Evolutionary conservation across 1,140 invertebrate genomes (phyloP), one percentile per base, ranked within the genome.

Genomic region (Trichonephila clavata): DNA sequence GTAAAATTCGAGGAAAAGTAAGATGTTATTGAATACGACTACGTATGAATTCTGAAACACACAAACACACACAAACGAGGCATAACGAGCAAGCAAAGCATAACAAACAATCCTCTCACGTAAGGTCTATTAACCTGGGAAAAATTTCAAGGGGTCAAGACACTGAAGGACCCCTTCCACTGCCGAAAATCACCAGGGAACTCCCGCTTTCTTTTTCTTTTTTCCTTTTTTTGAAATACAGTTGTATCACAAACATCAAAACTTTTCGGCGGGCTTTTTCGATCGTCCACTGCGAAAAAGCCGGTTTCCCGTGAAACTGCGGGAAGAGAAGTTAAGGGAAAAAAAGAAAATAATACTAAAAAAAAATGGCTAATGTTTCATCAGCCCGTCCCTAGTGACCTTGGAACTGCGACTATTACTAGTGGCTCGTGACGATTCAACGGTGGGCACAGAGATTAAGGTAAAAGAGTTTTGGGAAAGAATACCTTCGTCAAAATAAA

Each of bases 371-470:
- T 57, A 84, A 50, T 50, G 81, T 84, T 50, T 84, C 81, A 57
- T 84, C 59, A 32, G 84, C n/a, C 43, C 71, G 50, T 90, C 89
- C 71, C 89, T 57, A 7, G 32, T 90, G 89, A 90, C 89, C 89
- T 90, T 90, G 68, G 39, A 68, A 63, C 43, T 24, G 57, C 43
- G 59, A 81, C 71, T 68, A 90, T 90, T 81, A 90, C 71, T 90
- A 90, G 68, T 80, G 89, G 89, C 89, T 90, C 89, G 89, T 90
- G 89, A 90, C 89, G 89, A 43, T 20, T 50, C 21, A 60, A 32
- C 32, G 32, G 71, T 87, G 86, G 83, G 50, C 83, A 84, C 43
- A 14, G 83, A 32, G 27, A 77, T 39, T 77, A 77, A 77, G 71
- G 16, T 16, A 18, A 39, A 77, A 39, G n/a, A n/a, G 27, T 32